Conservation (phyloP, 1,140 invertebrate species). For the Diachasma alloeum region DNA sequence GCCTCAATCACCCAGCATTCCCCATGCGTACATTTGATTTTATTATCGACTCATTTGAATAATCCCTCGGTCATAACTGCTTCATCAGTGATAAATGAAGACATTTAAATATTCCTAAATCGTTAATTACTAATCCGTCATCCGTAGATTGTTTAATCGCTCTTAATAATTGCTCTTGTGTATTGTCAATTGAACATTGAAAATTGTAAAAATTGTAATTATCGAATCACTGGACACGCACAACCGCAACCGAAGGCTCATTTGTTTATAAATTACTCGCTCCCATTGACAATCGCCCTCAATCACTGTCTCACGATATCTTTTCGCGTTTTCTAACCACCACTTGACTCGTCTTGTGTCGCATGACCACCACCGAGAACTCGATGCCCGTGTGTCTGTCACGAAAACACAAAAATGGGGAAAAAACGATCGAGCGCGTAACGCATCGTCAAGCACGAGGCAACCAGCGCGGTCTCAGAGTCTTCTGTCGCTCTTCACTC, state of each 20-base stretch:
- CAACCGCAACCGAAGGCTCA: too few species aligned
- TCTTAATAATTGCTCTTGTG: background rate
- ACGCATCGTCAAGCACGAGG: constrained; percentile 22
- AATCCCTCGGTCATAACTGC: background rate
- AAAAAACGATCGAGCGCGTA: background rate
- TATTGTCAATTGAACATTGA: background rate
- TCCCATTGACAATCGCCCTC: too few species aligned
- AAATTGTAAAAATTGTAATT: background rate
- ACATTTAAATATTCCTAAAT: background rate
- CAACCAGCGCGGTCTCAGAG: background rate
- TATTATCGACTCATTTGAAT: background rate
- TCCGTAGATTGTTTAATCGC: background rate
- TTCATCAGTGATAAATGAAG: background rate
- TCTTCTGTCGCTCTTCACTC: background rate
- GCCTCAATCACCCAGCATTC: background rate
- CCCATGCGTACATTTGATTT: background rate
- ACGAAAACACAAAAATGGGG: background rate
- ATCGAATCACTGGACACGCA: too few species aligned
- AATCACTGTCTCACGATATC: background rate
- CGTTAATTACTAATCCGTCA: background rate
- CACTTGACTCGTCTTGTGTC: background rate
- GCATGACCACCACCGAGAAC: background rate
- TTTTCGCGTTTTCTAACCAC: background rate
- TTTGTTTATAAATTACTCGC: too few species aligned
- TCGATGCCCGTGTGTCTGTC: background rate